Conservation (phyloP, 2,113 vertebrate species). For the Oreocharis arfaki region DNA sequence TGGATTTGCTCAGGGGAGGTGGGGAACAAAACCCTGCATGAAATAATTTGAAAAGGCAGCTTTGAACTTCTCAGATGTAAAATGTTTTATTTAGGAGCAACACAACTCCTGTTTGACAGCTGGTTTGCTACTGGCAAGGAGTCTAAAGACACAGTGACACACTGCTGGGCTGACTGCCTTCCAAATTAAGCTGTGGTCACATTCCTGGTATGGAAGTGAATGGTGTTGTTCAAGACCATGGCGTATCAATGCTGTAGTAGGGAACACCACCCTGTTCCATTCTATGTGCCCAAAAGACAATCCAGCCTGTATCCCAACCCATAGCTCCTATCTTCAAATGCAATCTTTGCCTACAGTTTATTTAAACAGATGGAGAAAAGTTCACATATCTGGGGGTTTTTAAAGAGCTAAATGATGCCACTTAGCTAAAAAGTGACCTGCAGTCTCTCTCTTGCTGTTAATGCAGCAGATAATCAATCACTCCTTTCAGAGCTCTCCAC, state of each 20-base stretch:
- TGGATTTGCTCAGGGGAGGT: neutral
- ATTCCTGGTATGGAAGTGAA: neutral
- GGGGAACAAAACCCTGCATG: neutral
- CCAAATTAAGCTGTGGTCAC: neutral
- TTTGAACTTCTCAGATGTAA: neutral
- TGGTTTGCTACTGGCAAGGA: slow-evolving; percentile 9
- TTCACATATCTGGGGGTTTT: accelerated
- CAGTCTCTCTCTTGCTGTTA: slow-evolving; percentile 9
- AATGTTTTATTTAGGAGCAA: neutral
- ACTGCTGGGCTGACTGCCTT: neutral
- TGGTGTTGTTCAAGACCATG: neutral
- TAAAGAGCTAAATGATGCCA: neutral
- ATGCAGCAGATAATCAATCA: slow-evolving; percentile 21
- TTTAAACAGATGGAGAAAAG: neutral
- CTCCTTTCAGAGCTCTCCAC: neutral
- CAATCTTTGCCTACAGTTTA: neutral
- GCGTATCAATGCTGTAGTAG: neutral
- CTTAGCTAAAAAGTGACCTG: neutral
- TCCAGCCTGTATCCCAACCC: neutral
- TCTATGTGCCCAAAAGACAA: neutral
- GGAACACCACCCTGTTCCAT: neutral
- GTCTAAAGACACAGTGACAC: neutral
- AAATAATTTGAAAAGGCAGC: neutral
- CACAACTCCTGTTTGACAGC: neutral
- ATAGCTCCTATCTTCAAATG: neutral